These are phyloP conservation scores for Drosophila helvetica DNA, from an alignment of 2,888 invertebrate genomes.

Conservation along the genomic window DNA sequence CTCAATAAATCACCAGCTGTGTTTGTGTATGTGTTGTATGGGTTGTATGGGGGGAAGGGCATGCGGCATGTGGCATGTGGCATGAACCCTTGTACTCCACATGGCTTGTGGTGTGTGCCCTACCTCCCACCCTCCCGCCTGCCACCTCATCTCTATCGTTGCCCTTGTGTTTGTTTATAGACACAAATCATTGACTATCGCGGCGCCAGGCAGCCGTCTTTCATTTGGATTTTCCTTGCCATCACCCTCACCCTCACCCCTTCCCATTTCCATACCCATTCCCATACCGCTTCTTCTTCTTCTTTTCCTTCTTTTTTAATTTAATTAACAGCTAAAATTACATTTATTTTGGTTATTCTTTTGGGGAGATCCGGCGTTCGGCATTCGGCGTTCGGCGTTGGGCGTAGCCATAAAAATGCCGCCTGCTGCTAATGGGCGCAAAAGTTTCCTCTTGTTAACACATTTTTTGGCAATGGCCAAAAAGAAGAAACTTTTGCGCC, in stretches of 20 bases:
- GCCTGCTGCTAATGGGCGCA: conserved; percentile 70
- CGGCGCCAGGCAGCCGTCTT: conserved; percentile 60
- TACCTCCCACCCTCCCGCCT: background rate
- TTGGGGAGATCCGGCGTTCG: background rate
- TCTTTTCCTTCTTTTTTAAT: conserved; percentile 57
- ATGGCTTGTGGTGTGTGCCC: conserved; percentile 65
- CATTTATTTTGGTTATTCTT: conserved; percentile 42
- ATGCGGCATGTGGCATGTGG: conserved; percentile 1
- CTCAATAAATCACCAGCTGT: conserved; percentile 81
- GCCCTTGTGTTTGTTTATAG: conserved; percentile 59
- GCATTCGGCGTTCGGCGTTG: conserved; percentile 28
- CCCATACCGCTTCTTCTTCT: conserved; percentile 10
- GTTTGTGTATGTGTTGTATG: conserved; percentile 64
- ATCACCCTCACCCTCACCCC: background rate
- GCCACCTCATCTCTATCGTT: conserved; percentile 21
- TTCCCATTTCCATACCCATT: background rate
- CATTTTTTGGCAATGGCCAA: conserved; percentile 63
- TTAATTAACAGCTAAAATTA: conserved; percentile 77
- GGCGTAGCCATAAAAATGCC: conserved; percentile 57
- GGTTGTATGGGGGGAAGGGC: conserved; percentile 15
- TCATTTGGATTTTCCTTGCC: conserved; percentile 4
- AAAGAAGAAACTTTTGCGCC: conserved; percentile 65
- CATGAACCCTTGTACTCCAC: conserved; percentile 58
- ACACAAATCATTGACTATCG: conserved; percentile 77
- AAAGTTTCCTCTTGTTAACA: conserved; percentile 70